phyloP scores from a whole-genome alignment of 2,888 invertebrate genomes.

The Onchidella celtica region DNA sequence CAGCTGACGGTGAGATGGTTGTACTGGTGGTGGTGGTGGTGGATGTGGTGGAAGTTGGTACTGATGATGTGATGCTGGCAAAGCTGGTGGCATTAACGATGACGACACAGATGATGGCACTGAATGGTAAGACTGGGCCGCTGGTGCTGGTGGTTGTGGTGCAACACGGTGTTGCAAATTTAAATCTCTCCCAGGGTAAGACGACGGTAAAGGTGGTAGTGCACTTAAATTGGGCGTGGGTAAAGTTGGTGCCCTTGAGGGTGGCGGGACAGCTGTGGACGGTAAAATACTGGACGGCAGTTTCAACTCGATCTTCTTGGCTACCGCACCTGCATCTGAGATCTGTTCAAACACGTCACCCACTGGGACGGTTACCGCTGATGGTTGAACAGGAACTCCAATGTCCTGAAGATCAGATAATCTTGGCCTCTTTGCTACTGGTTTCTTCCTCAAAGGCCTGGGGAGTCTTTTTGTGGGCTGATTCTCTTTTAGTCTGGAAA shows the following conservation, averaged over 20 bases:
- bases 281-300: slow-evolving; percentile 50
- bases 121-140: too few species aligned
- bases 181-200: too few species aligned
- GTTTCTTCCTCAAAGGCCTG: slow-evolving; percentile 45
- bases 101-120: too few species aligned
- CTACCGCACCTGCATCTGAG: slow-evolving; percentile 82
- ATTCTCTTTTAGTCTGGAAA: slow-evolving; percentile 57
- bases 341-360: slow-evolving; percentile 74
- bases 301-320: slow-evolving; percentile 75
- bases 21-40: too few species aligned
- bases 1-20: too few species aligned
- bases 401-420: slow-evolving; percentile 56
- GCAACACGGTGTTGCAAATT: too few species aligned
- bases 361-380: slow-evolving; percentile 61
- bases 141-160: too few species aligned
- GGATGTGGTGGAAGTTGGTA: background rate
- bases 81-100: too few species aligned
- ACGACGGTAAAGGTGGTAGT: background rate
- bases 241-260: background rate
- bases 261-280: background rate
- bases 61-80: too few species aligned
- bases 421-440: slow-evolving; percentile 82
- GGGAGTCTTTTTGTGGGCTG: slow-evolving; percentile 66
- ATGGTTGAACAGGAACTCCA: slow-evolving; percentile 44
- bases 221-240: background rate